These are phyloP conservation scores for Himalopsyche japonica DNA, from an alignment of 2,888 invertebrate genomes.

Conservation along the genomic window DNA sequence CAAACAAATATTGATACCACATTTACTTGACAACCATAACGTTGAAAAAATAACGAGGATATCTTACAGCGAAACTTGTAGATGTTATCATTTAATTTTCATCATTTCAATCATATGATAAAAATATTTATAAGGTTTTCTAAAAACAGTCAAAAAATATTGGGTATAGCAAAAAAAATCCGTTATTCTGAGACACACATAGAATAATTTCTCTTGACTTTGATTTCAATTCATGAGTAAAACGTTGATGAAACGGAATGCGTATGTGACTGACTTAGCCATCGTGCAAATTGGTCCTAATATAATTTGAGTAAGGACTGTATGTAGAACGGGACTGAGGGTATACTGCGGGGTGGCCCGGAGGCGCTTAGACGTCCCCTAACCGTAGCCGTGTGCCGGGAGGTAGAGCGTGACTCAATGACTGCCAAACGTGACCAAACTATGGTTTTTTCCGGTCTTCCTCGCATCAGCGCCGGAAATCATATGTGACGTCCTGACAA, in stretches of 20 bases:
- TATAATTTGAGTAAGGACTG: neutral
- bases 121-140: no score
- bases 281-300: neutral
- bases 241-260: neutral
- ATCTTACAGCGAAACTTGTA: no score
- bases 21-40: no score
- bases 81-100: no score
- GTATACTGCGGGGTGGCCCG: neutral
- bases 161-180: no score
- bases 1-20: no score
- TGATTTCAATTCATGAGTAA: neutral
- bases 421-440: slow-evolving; percentile 38
- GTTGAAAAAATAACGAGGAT: no score
- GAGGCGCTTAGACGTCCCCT: neutral
- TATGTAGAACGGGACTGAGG: neutral
- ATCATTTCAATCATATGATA: no score
- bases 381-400: neutral
- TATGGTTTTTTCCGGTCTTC: neutral
- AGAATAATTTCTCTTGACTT: neutral
- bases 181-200: no score
- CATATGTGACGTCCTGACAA: neutral
- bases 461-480: neutral
- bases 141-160: no score
- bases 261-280: neutral
- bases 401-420: slow-evolving; percentile 38